Evolutionary conservation across 2,888 invertebrate genomes (phyloP).

Genomic region (Sialis lutaria): DNA sequence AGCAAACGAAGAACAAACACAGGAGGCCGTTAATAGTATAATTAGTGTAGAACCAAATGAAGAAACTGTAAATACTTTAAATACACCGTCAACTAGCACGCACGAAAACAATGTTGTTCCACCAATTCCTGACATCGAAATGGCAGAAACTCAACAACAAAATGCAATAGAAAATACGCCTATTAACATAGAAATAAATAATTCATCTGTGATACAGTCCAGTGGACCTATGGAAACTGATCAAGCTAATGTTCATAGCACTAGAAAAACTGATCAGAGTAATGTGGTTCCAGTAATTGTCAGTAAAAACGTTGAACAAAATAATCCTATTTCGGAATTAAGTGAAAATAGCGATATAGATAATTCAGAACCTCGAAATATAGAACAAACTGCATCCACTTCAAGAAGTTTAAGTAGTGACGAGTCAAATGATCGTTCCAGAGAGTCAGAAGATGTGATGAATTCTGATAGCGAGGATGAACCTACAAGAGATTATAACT

Average conservation of each 20-base stretch:
- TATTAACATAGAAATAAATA: background rate
- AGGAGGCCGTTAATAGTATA: background rate
- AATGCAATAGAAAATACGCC: background rate
- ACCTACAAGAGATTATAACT: conserved; percentile 12
- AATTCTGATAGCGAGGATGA: conserved; percentile 2
- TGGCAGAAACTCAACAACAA: background rate
- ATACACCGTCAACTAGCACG: background rate
- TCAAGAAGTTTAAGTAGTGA: conserved; percentile 5
- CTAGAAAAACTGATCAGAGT: background rate
- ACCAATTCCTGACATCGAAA: background rate
- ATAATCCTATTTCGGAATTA: background rate
- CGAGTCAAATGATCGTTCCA: conserved; percentile 11
- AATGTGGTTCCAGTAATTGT: background rate
- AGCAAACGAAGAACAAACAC: background rate
- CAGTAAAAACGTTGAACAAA: background rate
- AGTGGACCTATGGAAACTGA: background rate
- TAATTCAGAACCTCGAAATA: background rate
- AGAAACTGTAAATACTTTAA: background rate
- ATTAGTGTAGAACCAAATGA: background rate
- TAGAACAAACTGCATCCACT: conserved; percentile 1
- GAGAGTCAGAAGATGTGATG: conserved; percentile 8
- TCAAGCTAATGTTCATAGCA: background rate
- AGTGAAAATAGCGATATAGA: background rate
- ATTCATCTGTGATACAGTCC: background rate
- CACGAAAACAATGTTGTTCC: too few relatives aligned